Evolutionary conservation across 2,888 invertebrate species (phyloP), one percentile per base, ranked within the genome.

Genomic region (Oxyteleia sp.): DNA sequence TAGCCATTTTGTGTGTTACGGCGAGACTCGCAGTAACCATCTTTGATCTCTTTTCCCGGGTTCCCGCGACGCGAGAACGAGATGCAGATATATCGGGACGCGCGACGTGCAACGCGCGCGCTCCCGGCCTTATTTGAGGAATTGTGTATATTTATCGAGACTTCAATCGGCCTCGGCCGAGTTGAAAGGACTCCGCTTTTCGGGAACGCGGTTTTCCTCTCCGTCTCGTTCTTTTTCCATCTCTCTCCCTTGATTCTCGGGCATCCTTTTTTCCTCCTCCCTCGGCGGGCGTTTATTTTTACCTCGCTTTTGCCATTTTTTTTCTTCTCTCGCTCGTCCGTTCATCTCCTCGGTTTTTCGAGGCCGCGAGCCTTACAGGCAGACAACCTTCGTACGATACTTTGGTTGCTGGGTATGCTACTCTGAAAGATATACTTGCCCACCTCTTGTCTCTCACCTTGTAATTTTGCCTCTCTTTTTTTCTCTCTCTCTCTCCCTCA

Each of bases 301-400:
- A 11, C 15, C n/a, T 11, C 11, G 5, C 35, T 35, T 47, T 35
- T 20, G 16, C 10, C 7, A 51, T 86, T 87, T 82, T 87, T 86
- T 86, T 85, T 66, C 82, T 64, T n/a, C n/a, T n/a, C n/a, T n/a
- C 69, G 49, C 66, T 76, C 66, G 75, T 71, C 51, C 64, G 68
- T 76, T 82, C 80, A 69, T 80, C 79, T 69, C 80, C 89, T 87
- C 86, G 87, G 86, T 85, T 88, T 87, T 87, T 88, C 88, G 90
- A 91, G 91, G 91, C 88, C 92, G 89, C 90, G 89, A 88, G 89
- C n/a, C n/a, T n/a, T n/a, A n/a, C n/a, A n/a, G n/a, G n/a, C n/a
- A n/a, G n/a, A n/a, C n/a, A n/a, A n/a, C n/a, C n/a, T n/a, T n/a
- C n/a, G n/a, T n/a, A n/a, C n/a, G n/a, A n/a, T n/a, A n/a, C n/a